Percentiles rank a stretch among this genome's conserved stretches.
Conservation (phyloP, 2,113 vertebrate species). For the Lophius piscatorius region DNA sequence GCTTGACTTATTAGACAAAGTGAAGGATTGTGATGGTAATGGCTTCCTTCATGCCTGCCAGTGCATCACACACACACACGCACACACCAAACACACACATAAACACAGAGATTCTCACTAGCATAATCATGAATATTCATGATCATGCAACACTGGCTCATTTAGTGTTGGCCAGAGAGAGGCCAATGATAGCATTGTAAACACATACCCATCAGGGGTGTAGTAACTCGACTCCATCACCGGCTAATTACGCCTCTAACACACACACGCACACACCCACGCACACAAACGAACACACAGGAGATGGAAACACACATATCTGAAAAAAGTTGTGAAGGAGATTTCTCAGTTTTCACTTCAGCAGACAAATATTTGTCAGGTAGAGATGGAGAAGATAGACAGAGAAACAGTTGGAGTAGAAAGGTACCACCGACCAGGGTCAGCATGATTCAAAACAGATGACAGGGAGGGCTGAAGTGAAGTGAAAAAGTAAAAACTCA, state of each 20-base stretch:
- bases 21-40: conserved; percentile 57
- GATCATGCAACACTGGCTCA: conserved; percentile 72
- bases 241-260: conserved; percentile 61
- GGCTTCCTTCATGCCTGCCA: conserved; percentile 62
- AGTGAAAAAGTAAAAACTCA: no score
- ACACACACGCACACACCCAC: conserved; percentile 7
- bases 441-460: no score
- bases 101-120: conserved; percentile 49
- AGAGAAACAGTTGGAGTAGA: no score
- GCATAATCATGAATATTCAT: conserved; percentile 73
- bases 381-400: conserved; percentile 13
- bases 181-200: conserved; percentile 68
- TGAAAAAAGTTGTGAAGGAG: conserved; percentile 37
- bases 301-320: conserved; percentile 26
- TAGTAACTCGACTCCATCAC: conserved; percentile 64
- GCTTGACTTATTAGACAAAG: conserved; percentile 67
- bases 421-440: no score
- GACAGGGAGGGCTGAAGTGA: no score
- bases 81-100: no score
- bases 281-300: conserved; percentile 1
- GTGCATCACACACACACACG: conserved; percentile 32
- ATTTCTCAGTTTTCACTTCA: conserved; percentile 46
- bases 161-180: conserved; percentile 60
- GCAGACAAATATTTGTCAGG: conserved; percentile 57
- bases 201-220: conserved; percentile 59